A percentile compares a stretch with the other conserved stretches of the same genome.
Evolutionary conservation across 2,888 invertebrate species (phyloP).

Genomic region (Adelognathus sp.): DNA sequence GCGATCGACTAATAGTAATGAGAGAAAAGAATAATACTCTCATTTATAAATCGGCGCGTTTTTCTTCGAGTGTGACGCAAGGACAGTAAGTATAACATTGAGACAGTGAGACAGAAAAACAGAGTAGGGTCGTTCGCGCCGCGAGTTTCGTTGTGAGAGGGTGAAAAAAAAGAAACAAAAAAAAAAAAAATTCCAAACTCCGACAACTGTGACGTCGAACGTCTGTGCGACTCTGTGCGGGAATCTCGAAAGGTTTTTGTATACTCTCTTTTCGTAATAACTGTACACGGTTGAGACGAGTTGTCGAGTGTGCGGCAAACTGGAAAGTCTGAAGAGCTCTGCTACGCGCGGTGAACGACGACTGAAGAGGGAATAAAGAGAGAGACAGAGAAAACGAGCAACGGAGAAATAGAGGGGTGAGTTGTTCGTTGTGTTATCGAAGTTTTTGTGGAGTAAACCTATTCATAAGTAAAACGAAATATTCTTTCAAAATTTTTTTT

Average conservation of each 20-base stretch:
- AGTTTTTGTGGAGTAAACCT: too few species aligned
- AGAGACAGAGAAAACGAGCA: not conserved
- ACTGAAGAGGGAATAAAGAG: conserved; percentile 11
- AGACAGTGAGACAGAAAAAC: not conserved
- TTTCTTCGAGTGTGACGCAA: conserved; percentile 3
- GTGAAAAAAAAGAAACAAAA: not conserved
- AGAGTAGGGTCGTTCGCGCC: conserved; percentile 13
- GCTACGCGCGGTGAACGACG: conserved; percentile 7
- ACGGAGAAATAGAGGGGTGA: conserved; percentile 1
- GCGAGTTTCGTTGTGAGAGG: conserved; percentile 13
- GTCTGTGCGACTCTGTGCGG: conserved; percentile 11
- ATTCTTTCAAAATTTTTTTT: too few species aligned
- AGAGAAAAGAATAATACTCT: conserved; percentile 2
- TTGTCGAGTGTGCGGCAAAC: conserved; percentile 44
- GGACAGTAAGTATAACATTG: not conserved
- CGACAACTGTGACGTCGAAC: conserved; percentile 10
- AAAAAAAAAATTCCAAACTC: conserved; percentile 9
- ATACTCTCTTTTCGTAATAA: too few species aligned
- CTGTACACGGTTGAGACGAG: conserved; percentile 12
- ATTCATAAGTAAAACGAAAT: too few species aligned
- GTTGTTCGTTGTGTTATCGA: conserved; percentile 8
- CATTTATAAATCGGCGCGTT: conserved; percentile 42
- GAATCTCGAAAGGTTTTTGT: conserved; percentile 23
- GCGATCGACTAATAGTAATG: not conserved
- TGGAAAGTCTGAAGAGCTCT: conserved; percentile 48